These are phyloP conservation scores for Prunella fulvescens DNA, from an alignment of 2,113 vertebrate species.

Conservation along the genomic window DNA sequence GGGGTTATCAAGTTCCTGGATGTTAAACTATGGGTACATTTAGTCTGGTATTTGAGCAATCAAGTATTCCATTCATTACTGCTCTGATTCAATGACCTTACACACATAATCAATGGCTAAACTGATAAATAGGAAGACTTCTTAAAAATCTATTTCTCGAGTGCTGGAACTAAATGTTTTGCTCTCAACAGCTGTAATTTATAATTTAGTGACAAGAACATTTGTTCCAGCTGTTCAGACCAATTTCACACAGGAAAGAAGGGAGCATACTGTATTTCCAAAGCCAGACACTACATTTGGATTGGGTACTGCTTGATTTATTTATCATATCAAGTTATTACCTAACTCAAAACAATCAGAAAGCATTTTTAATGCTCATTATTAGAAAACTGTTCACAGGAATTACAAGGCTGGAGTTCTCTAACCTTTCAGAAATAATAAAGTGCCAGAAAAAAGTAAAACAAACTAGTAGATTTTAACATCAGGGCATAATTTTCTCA, in stretches of 20 bases:
- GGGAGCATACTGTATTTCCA: not conserved
- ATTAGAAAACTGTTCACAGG: slow-evolving; percentile 50
- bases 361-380: slow-evolving; percentile 49
- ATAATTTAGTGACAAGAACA: slow-evolving; percentile 57
- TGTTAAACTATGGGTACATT: slow-evolving; percentile 1
- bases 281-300: slow-evolving; percentile 15
- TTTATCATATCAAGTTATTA: slow-evolving; percentile 52
- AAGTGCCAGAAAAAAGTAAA: slow-evolving; percentile 22
- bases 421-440: slow-evolving; percentile 11
- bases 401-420: not conserved
- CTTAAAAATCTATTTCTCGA: slow-evolving; percentile 69
- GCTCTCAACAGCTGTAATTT: slow-evolving; percentile 63
- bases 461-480: slow-evolving; percentile 1
- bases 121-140: slow-evolving; percentile 67
- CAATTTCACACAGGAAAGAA: not conserved
- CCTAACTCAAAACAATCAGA: slow-evolving; percentile 58
- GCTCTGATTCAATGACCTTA: slow-evolving; percentile 56
- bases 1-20: slow-evolving; percentile 15
- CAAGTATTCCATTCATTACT: slow-evolving; percentile 44
- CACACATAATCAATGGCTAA: slow-evolving; percentile 69
- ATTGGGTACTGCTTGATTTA: slow-evolving; percentile 26
- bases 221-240: slow-evolving; percentile 63
- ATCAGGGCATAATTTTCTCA: not conserved
- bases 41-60: not conserved
- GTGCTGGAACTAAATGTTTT: slow-evolving; percentile 63